Percentiles rank a stretch among this genome's conserved stretches.
These are phyloP conservation scores for Staurois parvus DNA, from an alignment of 2,797 vertebrate species.

Conservation along the genomic window DNA sequence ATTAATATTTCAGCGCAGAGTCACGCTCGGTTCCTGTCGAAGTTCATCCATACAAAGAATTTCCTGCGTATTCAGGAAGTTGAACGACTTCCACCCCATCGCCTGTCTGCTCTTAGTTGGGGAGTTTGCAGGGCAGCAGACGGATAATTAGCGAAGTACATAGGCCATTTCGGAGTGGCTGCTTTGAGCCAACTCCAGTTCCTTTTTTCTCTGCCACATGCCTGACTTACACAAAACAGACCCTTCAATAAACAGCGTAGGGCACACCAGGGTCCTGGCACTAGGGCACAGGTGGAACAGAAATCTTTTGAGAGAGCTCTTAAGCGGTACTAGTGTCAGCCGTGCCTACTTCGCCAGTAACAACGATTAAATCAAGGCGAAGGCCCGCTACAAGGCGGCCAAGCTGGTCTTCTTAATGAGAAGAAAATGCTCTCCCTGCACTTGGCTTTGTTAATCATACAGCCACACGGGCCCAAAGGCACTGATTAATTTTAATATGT, in stretches of 20 bases:
- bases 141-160: not conserved
- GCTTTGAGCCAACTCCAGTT: not conserved
- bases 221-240: not conserved
- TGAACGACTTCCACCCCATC: constrained; percentile 5
- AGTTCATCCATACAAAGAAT: constrained; percentile 5
- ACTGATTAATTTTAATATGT: constrained; percentile 84
- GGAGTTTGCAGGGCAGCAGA: not conserved
- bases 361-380: constrained; percentile 83
- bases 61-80: not conserved
- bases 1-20: constrained; percentile 12
- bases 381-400: constrained; percentile 76
- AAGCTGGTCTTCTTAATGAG: constrained; percentile 77
- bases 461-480: constrained; percentile 71
- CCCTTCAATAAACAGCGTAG: not conserved
- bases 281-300: constrained; percentile 76
- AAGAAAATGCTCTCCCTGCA: constrained; percentile 75
- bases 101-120: not conserved
- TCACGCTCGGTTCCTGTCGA: not conserved
- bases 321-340: constrained; percentile 71
- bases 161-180: not conserved
- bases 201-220: not conserved
- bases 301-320: constrained; percentile 80
- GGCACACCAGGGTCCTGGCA: constrained; percentile 69
- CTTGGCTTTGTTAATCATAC: constrained; percentile 72
- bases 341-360: constrained; percentile 74